phyloP scores from a whole-genome alignment of 2,797 vertebrate species.

The Hyperoplus immaculatus region DNA sequence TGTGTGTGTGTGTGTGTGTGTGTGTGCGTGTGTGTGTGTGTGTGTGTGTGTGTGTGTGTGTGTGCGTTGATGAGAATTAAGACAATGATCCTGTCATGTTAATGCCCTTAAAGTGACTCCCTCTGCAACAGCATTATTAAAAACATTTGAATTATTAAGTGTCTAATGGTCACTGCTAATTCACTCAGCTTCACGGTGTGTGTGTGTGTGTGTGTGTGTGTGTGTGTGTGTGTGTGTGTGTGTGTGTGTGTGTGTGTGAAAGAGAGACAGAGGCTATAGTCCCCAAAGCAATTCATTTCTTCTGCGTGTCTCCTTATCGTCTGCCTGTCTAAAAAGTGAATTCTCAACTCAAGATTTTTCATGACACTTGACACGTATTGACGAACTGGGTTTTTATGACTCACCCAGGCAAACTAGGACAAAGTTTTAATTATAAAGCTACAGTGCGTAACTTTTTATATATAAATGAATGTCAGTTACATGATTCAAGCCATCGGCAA shows the following conservation, averaged over 20 bases:
- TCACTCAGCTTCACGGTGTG: conserved; percentile 61
- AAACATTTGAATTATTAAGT: conserved; percentile 82
- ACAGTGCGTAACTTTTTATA: too few species aligned
- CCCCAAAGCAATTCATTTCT: conserved; percentile 75
- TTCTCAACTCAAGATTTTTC: conserved; percentile 35
- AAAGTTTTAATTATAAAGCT: too few species aligned
- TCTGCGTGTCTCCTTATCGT: conserved; percentile 52
- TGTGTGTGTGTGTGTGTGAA: conserved; percentile 43
- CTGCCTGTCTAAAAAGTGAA: conserved; percentile 59
- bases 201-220: conserved; percentile 64
- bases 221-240: conserved; percentile 67
- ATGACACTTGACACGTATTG: conserved; percentile 53
- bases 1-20: too few species aligned
- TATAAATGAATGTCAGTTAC: too few species aligned
- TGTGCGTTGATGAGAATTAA: conserved; percentile 52
- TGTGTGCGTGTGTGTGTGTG: too few species aligned
- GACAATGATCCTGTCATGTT: conserved; percentile 81
- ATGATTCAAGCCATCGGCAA: too few species aligned
- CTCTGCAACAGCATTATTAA: conserved; percentile 76
- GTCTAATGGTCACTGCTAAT: conserved; percentile 82
- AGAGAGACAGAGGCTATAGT: conserved; percentile 37
- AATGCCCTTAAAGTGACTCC: conserved; percentile 80
- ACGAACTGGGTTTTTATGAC: conserved; percentile 59
- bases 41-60: too few species aligned
- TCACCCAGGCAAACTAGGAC: conserved; percentile 37